These are phyloP conservation scores for Notolabrus celidotus DNA, from an alignment of 2,797 vertebrate genomes.

Conservation along the genomic window DNA sequence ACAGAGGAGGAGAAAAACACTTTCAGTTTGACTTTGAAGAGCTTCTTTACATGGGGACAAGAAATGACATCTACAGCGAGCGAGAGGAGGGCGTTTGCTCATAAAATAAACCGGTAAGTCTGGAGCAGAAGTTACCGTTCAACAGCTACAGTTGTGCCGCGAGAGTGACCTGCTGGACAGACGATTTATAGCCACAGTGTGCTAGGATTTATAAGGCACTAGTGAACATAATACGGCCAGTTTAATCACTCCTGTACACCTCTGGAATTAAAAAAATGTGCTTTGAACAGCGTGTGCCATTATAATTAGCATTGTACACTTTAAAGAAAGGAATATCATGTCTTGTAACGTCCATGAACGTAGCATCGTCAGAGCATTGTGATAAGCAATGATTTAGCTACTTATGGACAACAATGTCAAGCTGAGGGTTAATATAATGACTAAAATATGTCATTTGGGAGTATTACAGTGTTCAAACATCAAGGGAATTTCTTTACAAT, in stretches of 20 bases:
- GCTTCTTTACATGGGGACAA: slow-evolving; percentile 75
- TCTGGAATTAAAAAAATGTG: background rate
- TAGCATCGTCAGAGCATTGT: slow-evolving; percentile 23
- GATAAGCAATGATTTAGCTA: slow-evolving; percentile 41
- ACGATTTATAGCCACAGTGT: slow-evolving; percentile 55
- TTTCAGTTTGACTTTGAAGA: slow-evolving; percentile 57
- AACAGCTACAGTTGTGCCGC: slow-evolving; percentile 11
- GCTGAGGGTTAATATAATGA: slow-evolving; percentile 8
- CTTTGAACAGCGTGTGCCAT: background rate
- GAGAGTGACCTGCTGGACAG: slow-evolving; percentile 66
- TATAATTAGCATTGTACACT: background rate
- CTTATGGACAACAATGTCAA: slow-evolving; percentile 3
- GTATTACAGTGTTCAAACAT: background rate
- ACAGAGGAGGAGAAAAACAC: slow-evolving; percentile 33
- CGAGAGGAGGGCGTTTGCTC: slow-evolving; percentile 93
- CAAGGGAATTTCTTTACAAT: background rate
- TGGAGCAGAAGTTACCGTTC: slow-evolving; percentile 62
- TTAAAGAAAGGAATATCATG: slow-evolving; percentile 8
- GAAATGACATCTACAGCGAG: slow-evolving; percentile 85
- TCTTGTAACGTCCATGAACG: background rate
- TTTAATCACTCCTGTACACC: background rate
- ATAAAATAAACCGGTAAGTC: slow-evolving; percentile 93
- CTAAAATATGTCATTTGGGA: background rate
- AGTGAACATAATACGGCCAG: background rate
- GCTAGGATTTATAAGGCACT: slow-evolving; percentile 61